Evolutionary conservation across 2,113 vertebrate genomes (phyloP).

Genomic region (Muscicapa adusta): DNA sequence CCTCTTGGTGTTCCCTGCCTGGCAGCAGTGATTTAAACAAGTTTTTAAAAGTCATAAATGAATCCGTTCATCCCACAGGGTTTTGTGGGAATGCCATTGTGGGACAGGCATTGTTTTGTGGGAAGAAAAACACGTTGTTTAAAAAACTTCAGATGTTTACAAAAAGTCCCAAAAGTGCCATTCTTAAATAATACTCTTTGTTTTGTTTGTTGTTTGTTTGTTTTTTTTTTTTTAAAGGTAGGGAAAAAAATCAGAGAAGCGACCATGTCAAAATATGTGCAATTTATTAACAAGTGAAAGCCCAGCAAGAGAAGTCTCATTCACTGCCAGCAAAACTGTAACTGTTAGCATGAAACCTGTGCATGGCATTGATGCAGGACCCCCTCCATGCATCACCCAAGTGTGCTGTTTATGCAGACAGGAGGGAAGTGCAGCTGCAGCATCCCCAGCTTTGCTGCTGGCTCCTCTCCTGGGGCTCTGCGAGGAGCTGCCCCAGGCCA

Average conservation of each 20-base stretch:
- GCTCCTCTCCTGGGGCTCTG: background rate
- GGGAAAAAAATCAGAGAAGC: background rate
- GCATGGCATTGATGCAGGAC: too few relatives aligned
- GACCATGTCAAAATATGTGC: background rate
- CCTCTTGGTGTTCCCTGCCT: background rate
- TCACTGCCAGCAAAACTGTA: background rate
- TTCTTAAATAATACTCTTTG: background rate
- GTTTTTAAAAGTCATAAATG: background rate
- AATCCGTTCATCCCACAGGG: background rate
- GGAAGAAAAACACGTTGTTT: background rate
- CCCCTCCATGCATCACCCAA: background rate
- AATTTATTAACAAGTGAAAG: background rate
- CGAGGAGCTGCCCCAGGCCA: background rate
- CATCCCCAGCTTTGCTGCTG: background rate
- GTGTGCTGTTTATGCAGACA: background rate
- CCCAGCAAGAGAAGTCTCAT: background rate
- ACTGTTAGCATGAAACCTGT: background rate
- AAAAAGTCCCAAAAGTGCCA: background rate
- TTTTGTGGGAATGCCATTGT: background rate
- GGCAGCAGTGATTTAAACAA: background rate
- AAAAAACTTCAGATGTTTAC: background rate
- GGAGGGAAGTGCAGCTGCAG: background rate
- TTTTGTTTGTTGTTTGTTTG: background rate
- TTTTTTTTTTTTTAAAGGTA: background rate
- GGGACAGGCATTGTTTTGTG: background rate